Evolutionary conservation across 1,140 invertebrate genomes (phyloP).

Genomic region (Himalopsyche phryganea): DNA sequence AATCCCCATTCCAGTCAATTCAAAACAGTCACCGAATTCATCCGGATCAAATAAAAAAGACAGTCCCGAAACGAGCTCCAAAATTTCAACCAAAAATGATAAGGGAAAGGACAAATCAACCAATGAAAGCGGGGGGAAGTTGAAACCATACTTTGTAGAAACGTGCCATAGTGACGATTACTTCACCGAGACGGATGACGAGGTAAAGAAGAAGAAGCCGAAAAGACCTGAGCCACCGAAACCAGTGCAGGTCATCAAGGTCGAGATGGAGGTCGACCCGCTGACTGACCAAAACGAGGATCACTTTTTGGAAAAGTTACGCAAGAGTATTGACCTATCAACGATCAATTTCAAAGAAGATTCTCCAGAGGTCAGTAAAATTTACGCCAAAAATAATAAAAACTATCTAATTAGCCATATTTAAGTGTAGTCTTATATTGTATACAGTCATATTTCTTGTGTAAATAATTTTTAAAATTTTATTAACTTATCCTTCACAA

Average conservation of each 20-base stretch:
- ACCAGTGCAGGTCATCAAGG: conserved; percentile 7
- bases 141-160: conserved; percentile 51
- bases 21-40: conserved; percentile 9
- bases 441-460: no score
- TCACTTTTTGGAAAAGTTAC: conserved; percentile 33
- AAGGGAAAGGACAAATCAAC: conserved; percentile 16
- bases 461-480: no score
- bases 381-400: neutral
- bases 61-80: neutral
- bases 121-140: conserved; percentile 37
- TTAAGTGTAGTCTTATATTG: neutral
- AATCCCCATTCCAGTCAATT: conserved; percentile 30
- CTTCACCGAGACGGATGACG: conserved; percentile 51
- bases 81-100: no score
- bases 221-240: conserved; percentile 11
- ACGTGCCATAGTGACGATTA: conserved; percentile 60
- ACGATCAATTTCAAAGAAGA: conserved; percentile 45
- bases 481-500: no score
- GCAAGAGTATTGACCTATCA: conserved; percentile 46
- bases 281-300: neutral
- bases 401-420: neutral
- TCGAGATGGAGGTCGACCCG: conserved; percentile 4
- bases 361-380: conserved; percentile 47
- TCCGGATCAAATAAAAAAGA: conserved; percentile 2
- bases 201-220: conserved; percentile 33